Base-by-base conservation (phyloP, 2,797 vertebrate genomes). In the Scomberomorus guttatus region DNA sequence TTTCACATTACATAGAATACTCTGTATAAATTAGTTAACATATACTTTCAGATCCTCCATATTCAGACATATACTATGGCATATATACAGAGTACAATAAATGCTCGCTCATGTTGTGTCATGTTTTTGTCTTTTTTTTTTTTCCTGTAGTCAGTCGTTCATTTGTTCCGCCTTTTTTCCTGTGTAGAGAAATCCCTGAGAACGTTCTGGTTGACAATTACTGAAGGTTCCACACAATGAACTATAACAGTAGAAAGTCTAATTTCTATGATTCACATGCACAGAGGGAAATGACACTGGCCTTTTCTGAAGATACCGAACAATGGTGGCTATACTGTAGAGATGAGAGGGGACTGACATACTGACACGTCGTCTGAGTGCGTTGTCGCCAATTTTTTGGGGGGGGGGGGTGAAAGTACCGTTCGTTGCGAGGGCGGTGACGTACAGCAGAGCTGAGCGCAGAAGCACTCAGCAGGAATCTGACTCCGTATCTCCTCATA, bases 61-160 rank as follows among this genome's bases (percentile, higher is more conserved):
- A 98, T 97, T 98, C 97, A 98, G 98, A 99, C 98, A 99, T 99
- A 97, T 98, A 98, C 97, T 99, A 98, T 98, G 97, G 93, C 92
- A 93, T 94, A 98, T 99, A 99, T 99, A 98, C 98, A 99, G 97
- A 99, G 97, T 98, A 99, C 97, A 99, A 98, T 98, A 98, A 98
- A 98, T 97, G 97, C 97, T 99, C 95, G 97, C 97, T 92, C 89
- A 91, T 92, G 93, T 92, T 81, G 76, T 89, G 88, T 90, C 73
- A 8, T 83, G 81, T 90, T 90, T 89, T 80, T 89, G 75, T 90
- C 74, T 84, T 85, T 83, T 22, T 61, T 85, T 85, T 22, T 61
- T 85, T 85, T 90, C 90, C 88, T 89, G 80, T 87, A 97, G 97
- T 96, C 96, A 96, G 96, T 97, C 88, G 84, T 91, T 93, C 79